phyloP scores from a whole-genome alignment of 2,888 invertebrate species.

The Cataglyphis cursor region DNA sequence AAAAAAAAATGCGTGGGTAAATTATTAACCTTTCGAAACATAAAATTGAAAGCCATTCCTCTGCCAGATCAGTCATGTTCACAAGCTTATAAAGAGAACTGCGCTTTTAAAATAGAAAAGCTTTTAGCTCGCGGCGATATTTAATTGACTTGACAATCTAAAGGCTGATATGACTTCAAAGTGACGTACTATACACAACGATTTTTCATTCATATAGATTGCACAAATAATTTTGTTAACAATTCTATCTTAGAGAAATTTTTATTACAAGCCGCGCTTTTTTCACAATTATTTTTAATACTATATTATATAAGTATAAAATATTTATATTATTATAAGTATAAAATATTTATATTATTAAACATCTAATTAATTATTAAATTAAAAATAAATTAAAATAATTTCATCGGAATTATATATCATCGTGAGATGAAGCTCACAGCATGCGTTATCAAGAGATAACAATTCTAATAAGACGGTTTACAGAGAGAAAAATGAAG shows the following conservation, averaged over 20 bases:
- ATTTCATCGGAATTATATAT: not conserved
- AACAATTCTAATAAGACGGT: not conserved
- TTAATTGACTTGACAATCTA: constrained; percentile 8
- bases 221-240: too few species aligned
- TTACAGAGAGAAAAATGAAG: not conserved
- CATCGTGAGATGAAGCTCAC: too few species aligned
- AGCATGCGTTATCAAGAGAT: not conserved
- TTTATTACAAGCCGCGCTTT: not conserved
- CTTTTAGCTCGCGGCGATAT: constrained; percentile 9
- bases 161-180: not conserved
- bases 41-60: constrained; percentile 11
- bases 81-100: not conserved
- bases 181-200: not conserved
- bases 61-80: not conserved
- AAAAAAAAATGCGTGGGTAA: not conserved
- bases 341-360: not conserved
- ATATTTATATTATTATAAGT: not conserved
- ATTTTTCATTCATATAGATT: constrained; percentile 1
- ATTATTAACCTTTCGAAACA: not conserved
- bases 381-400: not conserved
- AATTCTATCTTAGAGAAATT: not conserved
- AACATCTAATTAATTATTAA: not conserved
- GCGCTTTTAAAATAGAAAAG: not conserved
- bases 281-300: not conserved
- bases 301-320: too few species aligned